A percentile compares a stretch with the other conserved stretches of the same genome.
These are phyloP conservation scores for Bostrychus sinensis DNA, from an alignment of 2,113 vertebrate genomes.

Conservation along the genomic window DNA sequence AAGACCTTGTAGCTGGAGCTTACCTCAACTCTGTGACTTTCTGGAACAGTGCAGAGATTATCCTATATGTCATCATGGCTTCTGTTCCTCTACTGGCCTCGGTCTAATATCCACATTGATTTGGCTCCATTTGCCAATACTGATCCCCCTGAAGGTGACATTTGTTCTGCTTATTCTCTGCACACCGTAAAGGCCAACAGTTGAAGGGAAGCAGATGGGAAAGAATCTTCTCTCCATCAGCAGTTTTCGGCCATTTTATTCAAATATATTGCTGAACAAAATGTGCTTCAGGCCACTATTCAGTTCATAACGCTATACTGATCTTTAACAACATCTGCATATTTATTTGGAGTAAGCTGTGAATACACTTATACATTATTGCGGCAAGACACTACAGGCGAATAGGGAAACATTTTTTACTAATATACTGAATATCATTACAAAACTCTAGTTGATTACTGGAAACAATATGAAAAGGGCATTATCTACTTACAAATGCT, in stretches of 20 bases:
- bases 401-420: too few relatives aligned
- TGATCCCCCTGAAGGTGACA: conserved; percentile 48
- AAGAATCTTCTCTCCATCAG: conserved; percentile 1
- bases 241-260: conserved; percentile 8
- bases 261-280: not conserved
- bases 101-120: conserved; percentile 48
- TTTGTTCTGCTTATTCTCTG: conserved; percentile 48
- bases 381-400: too few relatives aligned
- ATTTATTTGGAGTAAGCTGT: not conserved
- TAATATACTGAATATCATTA: too few relatives aligned
- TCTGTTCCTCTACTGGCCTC: conserved; percentile 32
- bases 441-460: too few relatives aligned
- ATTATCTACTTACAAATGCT: too few relatives aligned
- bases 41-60: conserved; percentile 11
- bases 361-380: too few relatives aligned
- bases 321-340: not conserved
- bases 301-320: not conserved
- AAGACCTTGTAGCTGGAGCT: not conserved
- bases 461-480: too few relatives aligned
- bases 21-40: conserved; percentile 6
- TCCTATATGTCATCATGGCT: conserved; percentile 12
- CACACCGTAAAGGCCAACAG: conserved; percentile 40
- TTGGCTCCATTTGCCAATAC: conserved; percentile 41
- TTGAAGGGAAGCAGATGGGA: conserved; percentile 22
- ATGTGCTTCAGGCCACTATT: not conserved